Conservation (phyloP, 2,888 invertebrate genomes). For the Zeuzera pyrina region DNA sequence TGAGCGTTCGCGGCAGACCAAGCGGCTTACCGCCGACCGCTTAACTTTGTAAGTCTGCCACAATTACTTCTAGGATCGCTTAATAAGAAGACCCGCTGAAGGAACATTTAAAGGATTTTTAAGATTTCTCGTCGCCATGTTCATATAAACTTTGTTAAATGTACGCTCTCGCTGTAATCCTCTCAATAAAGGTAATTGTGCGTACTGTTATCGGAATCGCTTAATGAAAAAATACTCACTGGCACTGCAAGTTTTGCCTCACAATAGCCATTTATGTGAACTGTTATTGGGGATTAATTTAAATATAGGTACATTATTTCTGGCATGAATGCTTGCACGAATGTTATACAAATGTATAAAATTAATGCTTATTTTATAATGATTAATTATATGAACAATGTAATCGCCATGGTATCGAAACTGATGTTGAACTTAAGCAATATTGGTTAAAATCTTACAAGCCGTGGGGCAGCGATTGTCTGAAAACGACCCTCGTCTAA, state of each 20-base stretch:
- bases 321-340: no score
- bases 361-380: no score
- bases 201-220: conserved; percentile 54
- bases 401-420: no score
- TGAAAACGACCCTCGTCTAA: conserved; percentile 13
- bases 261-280: conserved; percentile 27
- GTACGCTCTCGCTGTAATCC: conserved; percentile 47
- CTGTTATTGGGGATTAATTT: no score
- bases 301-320: no score
- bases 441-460: no score
- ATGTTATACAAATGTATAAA: no score
- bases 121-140: conserved; percentile 36
- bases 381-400: no score
- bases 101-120: conserved; percentile 50
- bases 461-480: no score
- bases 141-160: conserved; percentile 39
- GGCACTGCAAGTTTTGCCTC: conserved; percentile 32
- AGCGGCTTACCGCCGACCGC: conserved; percentile 51
- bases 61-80: conserved; percentile 57
- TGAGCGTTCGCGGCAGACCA: conserved; percentile 42
- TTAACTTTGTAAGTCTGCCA: conserved; percentile 68
- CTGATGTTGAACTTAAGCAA: no score
- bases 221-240: conserved; percentile 49
- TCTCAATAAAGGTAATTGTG: conserved; percentile 54
- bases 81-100: conserved; percentile 48